These are phyloP conservation scores for Phyto melanocephala DNA, from an alignment of 2,888 invertebrate genomes.

Conservation along the genomic window DNA sequence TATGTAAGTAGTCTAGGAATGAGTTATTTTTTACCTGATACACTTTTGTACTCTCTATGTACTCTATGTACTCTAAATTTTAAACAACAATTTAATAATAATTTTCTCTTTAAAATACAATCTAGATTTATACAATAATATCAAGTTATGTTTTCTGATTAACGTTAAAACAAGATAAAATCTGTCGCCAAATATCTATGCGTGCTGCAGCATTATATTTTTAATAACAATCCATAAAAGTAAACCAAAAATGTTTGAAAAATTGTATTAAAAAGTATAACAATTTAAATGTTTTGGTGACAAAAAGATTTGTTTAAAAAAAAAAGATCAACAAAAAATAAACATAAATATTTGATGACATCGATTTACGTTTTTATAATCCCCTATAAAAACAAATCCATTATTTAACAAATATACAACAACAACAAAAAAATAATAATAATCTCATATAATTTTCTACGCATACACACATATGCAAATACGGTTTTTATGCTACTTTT, in stretches of 20 bases:
- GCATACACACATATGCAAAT: conserved; percentile 28
- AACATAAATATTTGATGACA: conserved; percentile 11
- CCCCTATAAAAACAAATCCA: neutral
- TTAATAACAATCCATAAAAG: neutral
- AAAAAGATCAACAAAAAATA: neutral
- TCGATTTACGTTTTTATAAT: conserved; percentile 34
- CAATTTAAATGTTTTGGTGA: neutral
- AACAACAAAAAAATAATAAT: no score
- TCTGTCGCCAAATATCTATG: neutral
- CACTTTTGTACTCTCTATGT: no score
- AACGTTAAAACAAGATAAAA: neutral
- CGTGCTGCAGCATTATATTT: neutral
- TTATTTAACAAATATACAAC: conserved; percentile 22
- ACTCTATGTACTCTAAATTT: no score
- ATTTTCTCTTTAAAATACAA: no score
- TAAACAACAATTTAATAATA: no score
- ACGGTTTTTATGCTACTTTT: neutral
- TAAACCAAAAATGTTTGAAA: neutral
- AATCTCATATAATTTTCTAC: conserved; percentile 51
- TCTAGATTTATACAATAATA: no score
- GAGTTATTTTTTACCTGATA: no score
- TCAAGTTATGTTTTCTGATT: neutral
- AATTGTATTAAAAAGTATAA: neutral
- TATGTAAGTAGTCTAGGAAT: no score
- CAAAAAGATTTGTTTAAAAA: no score